phyloP scores from a whole-genome alignment of 2,888 invertebrate genomes.

The Villa cingulata region DNA sequence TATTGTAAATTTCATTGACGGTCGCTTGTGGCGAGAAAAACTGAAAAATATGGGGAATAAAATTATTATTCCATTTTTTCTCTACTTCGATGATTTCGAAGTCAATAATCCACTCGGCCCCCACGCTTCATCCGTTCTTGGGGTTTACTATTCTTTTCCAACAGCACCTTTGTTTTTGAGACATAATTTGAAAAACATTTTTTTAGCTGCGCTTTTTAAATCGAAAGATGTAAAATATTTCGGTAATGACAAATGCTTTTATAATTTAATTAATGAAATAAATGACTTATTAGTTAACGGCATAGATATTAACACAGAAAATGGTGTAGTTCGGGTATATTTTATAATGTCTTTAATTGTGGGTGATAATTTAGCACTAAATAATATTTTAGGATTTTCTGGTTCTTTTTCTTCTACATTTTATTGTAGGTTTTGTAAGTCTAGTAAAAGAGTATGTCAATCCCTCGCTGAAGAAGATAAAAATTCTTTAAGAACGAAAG shows the following conservation, averaged over 20 bases:
- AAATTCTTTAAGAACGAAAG: background rate
- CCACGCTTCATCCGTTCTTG: background rate
- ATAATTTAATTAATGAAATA: background rate
- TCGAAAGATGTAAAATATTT: background rate
- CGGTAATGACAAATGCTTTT: background rate
- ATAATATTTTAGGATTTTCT: slow-evolving; percentile 1
- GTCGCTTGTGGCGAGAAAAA: background rate
- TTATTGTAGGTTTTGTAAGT: slow-evolving; percentile 1
- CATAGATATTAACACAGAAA: background rate
- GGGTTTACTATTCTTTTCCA: slow-evolving; percentile 1
- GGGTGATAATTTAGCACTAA: background rate
- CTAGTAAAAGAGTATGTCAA: background rate
- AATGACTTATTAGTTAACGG: background rate
- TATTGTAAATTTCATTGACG: slow-evolving; percentile 2
- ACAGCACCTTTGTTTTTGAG: background rate
- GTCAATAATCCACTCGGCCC: slow-evolving; percentile 10
- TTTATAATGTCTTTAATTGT: background rate
- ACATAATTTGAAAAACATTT: background rate
- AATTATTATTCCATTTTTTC: slow-evolving; percentile 2
- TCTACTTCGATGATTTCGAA: slow-evolving; percentile 9
- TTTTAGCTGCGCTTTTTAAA: background rate
- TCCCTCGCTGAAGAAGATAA: background rate
- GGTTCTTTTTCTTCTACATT: background rate
- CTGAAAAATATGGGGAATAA: background rate
- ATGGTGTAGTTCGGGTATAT: background rate